These are phyloP conservation scores for Brienomyrus brachyistius DNA, from an alignment of 2,113 vertebrate genomes.

Conservation along the genomic window DNA sequence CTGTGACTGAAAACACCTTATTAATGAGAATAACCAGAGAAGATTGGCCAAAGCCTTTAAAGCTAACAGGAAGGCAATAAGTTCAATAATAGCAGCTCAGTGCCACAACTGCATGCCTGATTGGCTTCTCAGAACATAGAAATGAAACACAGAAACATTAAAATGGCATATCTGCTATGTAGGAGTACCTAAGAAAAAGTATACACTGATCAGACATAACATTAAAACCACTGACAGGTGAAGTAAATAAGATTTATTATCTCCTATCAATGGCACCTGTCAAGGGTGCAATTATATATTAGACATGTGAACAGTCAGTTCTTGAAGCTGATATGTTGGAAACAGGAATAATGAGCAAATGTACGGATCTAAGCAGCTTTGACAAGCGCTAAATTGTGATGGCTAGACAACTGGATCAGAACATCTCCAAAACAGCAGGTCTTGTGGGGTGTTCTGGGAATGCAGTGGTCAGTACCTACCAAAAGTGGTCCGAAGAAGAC, in stretches of 20 bases:
- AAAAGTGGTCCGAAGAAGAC: neutral
- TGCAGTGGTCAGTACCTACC: neutral
- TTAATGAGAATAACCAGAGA: neutral
- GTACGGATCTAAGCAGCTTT: neutral
- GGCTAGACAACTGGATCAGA: neutral
- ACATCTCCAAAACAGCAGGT: neutral
- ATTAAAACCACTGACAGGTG: neutral
- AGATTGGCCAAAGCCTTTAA: neutral
- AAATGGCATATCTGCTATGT: neutral
- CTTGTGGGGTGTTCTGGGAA: neutral
- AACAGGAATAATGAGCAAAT: neutral
- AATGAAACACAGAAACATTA: neutral
- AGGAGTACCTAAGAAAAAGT: neutral
- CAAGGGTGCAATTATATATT: neutral
- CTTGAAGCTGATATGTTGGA: neutral
- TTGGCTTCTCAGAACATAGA: neutral
- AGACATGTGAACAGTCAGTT: neutral
- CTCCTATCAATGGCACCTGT: neutral
- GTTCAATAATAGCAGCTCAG: neutral
- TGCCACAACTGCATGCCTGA: neutral
- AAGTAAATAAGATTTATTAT: neutral
- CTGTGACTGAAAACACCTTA: neutral
- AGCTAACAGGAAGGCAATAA: neutral
- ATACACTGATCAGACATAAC: neutral
- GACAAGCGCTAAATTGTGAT: neutral